Base-by-base conservation (phyloP, 2,113 vertebrate species). In the Plecotus auritus region DNA sequence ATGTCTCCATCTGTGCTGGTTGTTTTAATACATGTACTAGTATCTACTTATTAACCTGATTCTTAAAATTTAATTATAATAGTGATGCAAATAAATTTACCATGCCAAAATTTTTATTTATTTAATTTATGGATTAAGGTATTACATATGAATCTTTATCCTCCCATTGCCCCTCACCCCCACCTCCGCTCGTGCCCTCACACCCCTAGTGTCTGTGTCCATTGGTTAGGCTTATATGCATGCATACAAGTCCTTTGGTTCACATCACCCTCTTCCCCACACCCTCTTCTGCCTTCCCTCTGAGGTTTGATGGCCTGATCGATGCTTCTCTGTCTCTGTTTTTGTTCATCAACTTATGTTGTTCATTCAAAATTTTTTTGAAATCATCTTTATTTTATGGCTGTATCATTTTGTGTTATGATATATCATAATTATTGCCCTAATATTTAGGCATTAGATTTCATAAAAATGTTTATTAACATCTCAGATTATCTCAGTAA, bases 1-100 rank as follows among this genome's bases (percentile, higher is more conserved):
- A 97, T 96, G 97, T 97, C 95, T 97, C 96, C 83, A 72, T 91
- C 95, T 94, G 22, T 51, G 74, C 18, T 51, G 9, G 17, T 18
- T 49, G 47, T 77, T 77, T 77, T 77, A 49, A 28, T 59, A 26
- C 1, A 81, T 4, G 9, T 47, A 56, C 54, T 56, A 56, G 54
- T 56, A 47, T 49, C 16, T 76, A 80, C 70, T 85, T 85, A 9
- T 45, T 73, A 77, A 82, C 59, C 5, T 67, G 82, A n/a, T 88
- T 90, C 64, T 67, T 72, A 67, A 85, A 61, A 91, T 56, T 61
- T n/a, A 82, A 64, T 61, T 51, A 42, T 2, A 84, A 14, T 3
- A 67, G 82, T 14, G 30, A 90, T 45, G 26, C 37, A 87, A 93
- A 88, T 12, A 85, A 88, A 88, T 95, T 30, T 85, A 30, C 20